Base-by-base conservation (phyloP, 2,113 vertebrate species). In the Pedetes capensis region DNA sequence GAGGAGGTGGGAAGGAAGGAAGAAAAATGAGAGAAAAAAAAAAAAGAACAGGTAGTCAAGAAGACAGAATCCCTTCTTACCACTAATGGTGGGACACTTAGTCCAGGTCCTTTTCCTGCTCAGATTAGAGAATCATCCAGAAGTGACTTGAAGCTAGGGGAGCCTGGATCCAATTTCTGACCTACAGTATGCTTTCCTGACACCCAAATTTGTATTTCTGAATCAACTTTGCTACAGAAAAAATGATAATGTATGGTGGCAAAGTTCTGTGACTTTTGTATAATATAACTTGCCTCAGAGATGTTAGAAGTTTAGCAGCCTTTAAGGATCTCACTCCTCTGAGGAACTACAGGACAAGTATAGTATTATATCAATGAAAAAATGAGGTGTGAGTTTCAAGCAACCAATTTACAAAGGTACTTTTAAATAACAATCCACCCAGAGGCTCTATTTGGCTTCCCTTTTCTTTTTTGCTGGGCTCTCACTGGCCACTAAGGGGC, bases 161-260 rank as follows among this genome's bases (percentile, higher is more conserved):
- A 42, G 5, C 27, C 25, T 61, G n/a, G 29, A 80, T 92, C 22
- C 34, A 39, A 17, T 34, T 76, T 81, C 29, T 44, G 12, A 87
- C 37, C 23, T 72, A 11, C 29, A 53, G 27, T 4, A 47, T 39
- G 9, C 42, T 69, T n/a, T 76, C 20, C 27, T 72, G n/a, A 16
- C 49, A 87, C 47, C 8, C 34, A 76, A 71, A 92, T n/a, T 79
- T 76, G 20, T 34, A 61, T 82, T 96, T 93, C 80, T 79, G 10
- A 72, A 55, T 85, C 12, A 17, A 39, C 4, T 81, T 44, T 61
- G 39, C 22, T n/a, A 68, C 2, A 53, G 42, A 10, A 22, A 84
- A 80, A 64, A 22, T 39, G 22, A 9, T 57, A n/a, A 79, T 5
- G 5, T 9, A 61, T 23, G n/a, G 0, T 82, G n/a, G 32, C 13